Base-by-base conservation (phyloP, 2,888 invertebrate species). In the Lordiphosa fenestrarum region DNA sequence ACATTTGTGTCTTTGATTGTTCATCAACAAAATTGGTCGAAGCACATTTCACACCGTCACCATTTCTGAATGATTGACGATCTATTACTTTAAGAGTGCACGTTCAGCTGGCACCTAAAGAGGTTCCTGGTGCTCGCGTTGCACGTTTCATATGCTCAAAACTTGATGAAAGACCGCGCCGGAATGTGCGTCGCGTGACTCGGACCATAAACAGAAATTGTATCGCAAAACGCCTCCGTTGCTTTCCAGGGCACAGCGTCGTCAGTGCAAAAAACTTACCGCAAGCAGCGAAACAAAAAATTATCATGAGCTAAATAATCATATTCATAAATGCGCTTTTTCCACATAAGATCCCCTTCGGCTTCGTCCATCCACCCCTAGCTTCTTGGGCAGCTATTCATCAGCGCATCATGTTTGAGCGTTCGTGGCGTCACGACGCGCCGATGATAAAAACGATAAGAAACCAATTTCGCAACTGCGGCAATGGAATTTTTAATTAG, bases 391-490 rank as follows among this genome's bases (percentile, higher is more conserved):
- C 80, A 84, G 71, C 83, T 85, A 84, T 84, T 82, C 84, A 76
- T 86, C 84, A 84, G 84, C 76, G 82, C 85, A 85, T 85, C 86
- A 85, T 70, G 69, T 67, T 84, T 58, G 66, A 72, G 66, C 64
- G 71, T 77, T 70, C 73, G 77, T 73, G 71, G 85, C 74, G 71
- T 69, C 30, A 30, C 30, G 30, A 30, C 30, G 30, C 30, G 30
- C 9, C 68, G 85, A 85, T 85, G 80, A 85, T 85, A 86, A 85
- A 76, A 62, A 63, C 83, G 86, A 85, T 86, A 85, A 85, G 86
- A 84, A 86, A 80, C 86, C 83, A 84, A 85, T 85, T 85, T 86
- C 70, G 85, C 80, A 86, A 85, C 84, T 85, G 84, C 73, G 67
- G 73, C 71, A 66, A 67, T 71, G 73, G 85, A 85, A 86, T 86